Evolutionary conservation across 2,797 vertebrate genomes (phyloP).

Genomic region (Amblyraja radiata): DNA sequence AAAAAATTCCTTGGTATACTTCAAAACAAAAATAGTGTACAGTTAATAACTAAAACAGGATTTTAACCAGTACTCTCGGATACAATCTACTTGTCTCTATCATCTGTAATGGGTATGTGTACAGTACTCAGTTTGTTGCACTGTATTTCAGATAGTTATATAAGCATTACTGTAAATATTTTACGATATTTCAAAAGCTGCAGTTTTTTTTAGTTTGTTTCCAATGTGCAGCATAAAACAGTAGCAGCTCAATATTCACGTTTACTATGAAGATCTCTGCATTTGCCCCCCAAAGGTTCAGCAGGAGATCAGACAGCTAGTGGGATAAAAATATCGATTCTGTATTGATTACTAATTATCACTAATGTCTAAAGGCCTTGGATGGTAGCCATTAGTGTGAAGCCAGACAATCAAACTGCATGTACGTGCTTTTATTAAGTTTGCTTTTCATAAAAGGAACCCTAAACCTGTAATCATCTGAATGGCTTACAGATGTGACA

Average conservation of each 20-base stretch:
- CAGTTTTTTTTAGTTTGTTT: background rate
- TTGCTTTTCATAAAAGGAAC: constrained; percentile 22
- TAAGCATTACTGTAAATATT: background rate
- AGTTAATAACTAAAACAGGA: background rate
- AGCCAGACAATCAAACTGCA: background rate
- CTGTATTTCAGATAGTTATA: background rate
- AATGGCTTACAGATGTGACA: constrained; percentile 34
- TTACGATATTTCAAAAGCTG: background rate
- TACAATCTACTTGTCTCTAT: background rate
- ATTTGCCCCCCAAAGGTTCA: background rate
- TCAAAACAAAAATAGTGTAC: background rate
- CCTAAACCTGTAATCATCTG: constrained; percentile 34
- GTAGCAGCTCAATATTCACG: background rate
- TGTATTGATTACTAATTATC: constrained; percentile 20
- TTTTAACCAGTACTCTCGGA: background rate
- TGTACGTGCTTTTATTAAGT: constrained; percentile 25
- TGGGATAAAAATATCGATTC: constrained; percentile 29
- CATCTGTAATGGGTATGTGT: background rate
- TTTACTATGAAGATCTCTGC: background rate
- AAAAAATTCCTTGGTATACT: background rate
- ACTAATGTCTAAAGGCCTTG: background rate
- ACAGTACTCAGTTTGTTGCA: background rate
- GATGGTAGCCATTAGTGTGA: constrained; percentile 20
- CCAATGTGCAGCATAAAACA: background rate
- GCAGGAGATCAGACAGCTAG: background rate